Base-by-base conservation (phyloP, 2,888 invertebrate genomes). In the Leptothorax acervorum region DNA sequence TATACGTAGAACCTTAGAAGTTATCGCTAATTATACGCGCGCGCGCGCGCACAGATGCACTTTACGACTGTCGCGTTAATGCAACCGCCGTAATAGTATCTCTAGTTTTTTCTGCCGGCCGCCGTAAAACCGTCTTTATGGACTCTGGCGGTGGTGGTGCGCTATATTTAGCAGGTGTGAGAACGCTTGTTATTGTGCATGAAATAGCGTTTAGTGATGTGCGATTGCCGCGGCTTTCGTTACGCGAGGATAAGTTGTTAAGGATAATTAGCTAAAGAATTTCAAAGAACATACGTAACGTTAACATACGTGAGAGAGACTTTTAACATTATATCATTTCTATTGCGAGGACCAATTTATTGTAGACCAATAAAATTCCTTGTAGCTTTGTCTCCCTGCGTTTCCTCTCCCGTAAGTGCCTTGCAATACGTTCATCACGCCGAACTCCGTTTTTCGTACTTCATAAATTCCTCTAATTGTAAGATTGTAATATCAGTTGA, bases 51-150 rank as follows among this genome's bases (percentile, higher is more conserved):
- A 55, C 15, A 15, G 18, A 39, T 23, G 23, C 15, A 31, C 18
- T 78, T 78, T 66, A 66, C 42, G 68, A 78, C 28, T 12, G 12
- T 51, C 42, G 39, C 39, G 51, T 65, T 76, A 68, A 78, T 55
- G 66, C 31, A 31, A 55, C 3, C 53, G 53, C 2, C 28, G 68
- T 78, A 78, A 76, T 53, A 53, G 39, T 55, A 68, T 78, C 42
- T 68, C 15, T 18, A 35, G 31, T 70, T 78, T 78, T 78, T 78
- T 78, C 42, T 28, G 28, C n/a, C 55, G n/a, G 18, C n/a, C 62
- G 18, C 48, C 76, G 23, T 76, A 76, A 68, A 76, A 76, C 12
- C n/a, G 18, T 42, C n/a, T 78, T 78, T 68, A 55, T 66, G 28
- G 28, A 55, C 53, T 15, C 3, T n/a, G 15, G 8, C 31, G 53